phyloP scores from a whole-genome alignment of 2,113 vertebrate species.

The Circaetus gallicus region DNA sequence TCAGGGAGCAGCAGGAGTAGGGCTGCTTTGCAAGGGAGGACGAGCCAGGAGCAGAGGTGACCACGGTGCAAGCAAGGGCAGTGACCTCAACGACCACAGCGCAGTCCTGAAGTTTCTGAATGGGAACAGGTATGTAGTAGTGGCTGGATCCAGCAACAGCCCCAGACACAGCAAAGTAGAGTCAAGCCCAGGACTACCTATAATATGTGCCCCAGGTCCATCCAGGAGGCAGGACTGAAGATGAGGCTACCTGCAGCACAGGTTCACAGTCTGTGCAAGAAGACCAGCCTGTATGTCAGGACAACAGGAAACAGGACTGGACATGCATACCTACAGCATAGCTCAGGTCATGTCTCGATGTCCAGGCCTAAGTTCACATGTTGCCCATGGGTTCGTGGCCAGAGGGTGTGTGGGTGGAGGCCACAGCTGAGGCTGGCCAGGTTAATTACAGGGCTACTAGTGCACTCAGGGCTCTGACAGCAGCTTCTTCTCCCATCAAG shows the following conservation, averaged over 20 bases:
- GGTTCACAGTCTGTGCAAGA: background rate
- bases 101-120: background rate
- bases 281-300: background rate
- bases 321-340: background rate
- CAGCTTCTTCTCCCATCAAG: background rate
- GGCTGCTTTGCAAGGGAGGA: background rate
- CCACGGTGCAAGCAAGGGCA: background rate
- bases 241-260: background rate
- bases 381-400: background rate
- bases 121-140: background rate
- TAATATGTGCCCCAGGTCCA: background rate
- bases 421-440: background rate
- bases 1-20: background rate
- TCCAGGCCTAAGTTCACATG: background rate
- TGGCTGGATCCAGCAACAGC: background rate
- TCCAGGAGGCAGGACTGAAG: background rate
- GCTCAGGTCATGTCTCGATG: background rate
- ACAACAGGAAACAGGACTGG: background rate
- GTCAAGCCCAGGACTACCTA: background rate
- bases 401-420: background rate
- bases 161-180: background rate
- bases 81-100: background rate
- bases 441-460: background rate
- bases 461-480: background rate
- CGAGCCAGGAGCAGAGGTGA: background rate